phyloP scores from a whole-genome alignment of 53 echinoderm and acorn worm genomes.

The Echinometra lucunter region DNA sequence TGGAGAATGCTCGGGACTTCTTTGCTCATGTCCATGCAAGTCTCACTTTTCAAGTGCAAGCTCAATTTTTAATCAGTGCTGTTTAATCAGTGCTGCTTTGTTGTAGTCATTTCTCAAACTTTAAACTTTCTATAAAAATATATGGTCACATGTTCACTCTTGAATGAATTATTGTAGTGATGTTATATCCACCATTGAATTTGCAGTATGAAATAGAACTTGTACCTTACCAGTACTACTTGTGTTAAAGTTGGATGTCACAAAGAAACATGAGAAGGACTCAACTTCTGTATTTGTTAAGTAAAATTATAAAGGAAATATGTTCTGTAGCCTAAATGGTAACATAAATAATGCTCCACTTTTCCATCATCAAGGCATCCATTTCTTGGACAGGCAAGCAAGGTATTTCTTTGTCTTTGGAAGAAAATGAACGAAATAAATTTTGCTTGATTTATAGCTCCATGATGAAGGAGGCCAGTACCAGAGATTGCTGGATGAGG shows the following conservation, averaged over 20 bases:
- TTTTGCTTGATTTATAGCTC: neutral
- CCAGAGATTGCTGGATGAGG: slow-evolving; percentile 32
- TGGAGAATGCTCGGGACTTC: slow-evolving; percentile 91
- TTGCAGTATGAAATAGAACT: neutral
- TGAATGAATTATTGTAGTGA: neutral
- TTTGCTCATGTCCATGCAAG: slow-evolving; percentile 83
- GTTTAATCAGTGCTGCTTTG: neutral
- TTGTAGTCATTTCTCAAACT: neutral
- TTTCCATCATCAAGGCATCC: neutral
- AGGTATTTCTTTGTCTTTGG: neutral
- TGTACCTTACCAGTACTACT: neutral
- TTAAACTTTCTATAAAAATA: neutral
- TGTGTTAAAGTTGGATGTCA: neutral
- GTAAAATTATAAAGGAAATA: too few species aligned
- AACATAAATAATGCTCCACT: too few species aligned
- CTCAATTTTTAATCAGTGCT: neutral
- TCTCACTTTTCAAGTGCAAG: neutral
- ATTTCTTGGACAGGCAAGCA: too few species aligned
- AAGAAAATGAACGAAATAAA: neutral
- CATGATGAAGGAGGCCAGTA: slow-evolving; percentile 51
- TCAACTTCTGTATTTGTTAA: too few species aligned
- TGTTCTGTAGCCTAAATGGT: too few species aligned
- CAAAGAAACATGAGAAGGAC: too few species aligned
- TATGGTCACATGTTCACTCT: neutral
- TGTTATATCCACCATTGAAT: neutral